Evolutionary conservation across 2,888 invertebrate genomes (phyloP), one percentile per base, ranked within the genome.

Genomic region (Myopa tessellatipennis): DNA sequence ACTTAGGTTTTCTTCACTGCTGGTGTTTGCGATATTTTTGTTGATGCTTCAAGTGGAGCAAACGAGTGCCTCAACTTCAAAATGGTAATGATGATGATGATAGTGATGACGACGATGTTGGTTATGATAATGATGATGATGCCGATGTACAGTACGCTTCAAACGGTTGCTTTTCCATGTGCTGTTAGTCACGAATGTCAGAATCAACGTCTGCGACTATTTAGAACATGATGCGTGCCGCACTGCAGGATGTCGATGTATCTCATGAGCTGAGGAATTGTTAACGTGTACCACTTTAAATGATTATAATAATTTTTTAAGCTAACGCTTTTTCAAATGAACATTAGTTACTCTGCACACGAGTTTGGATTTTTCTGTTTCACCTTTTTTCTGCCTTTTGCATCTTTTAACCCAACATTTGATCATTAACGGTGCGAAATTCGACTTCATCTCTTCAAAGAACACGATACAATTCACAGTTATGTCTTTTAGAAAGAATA

Each of bases 101-200:
- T 61, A 61, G n/a, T 61, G 6, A 61, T 61, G 8, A n/a, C 10
- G 14, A 4, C n/a, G n/a, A 26, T n/a, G 26, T 8, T 61, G 34
- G 34, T 61, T 14, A 61, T 3, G 4, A 26, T 4, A 26, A 38
- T 14, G 5, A 65, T 10, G 16, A 65, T 10, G 38, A 34, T 65
- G 55, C 16, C 60, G 18, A 55, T 52, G 74, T 74, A 67, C 74
- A 74, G 74, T 70, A 70, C 16, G 70, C 26, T 26, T 55, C 55
- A 55, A 70, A 72, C n/a, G 38, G 72, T 61, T 60, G n/a, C 58
- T 68, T 36, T 60, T 55, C 60, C 52, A 73, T 60, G 18, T 68
- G 69, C 69, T 58, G 73, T 55, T 63, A 71, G 71, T 78, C 78
- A 78, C 60, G 63, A 78, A 71, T 78, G 67, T 65, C 50, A 75